Evolutionary conservation across 2,113 vertebrate genomes (phyloP).

Genomic region (Festucalex cinctus): DNA sequence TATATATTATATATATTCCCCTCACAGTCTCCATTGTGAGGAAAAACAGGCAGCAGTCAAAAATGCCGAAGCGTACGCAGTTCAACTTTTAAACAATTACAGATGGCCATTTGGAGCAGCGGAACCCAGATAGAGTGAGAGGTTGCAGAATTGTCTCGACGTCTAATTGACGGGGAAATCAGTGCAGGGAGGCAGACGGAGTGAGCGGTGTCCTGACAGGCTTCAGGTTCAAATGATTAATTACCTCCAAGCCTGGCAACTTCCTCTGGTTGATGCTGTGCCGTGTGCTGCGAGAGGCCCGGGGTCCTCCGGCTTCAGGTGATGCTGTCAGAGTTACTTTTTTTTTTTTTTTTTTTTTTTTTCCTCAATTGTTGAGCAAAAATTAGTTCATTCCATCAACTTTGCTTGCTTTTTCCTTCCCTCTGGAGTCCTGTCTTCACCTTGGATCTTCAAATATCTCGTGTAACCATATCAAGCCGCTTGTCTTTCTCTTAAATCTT

Average conservation of each 20-base stretch:
- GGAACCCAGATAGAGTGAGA: slow-evolving; percentile 63
- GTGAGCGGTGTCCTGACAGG: slow-evolving; percentile 86
- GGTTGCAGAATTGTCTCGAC: slow-evolving; percentile 62
- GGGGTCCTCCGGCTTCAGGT: slow-evolving; percentile 72
- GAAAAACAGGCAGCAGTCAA: slow-evolving; percentile 61
- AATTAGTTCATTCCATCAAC: slow-evolving; percentile 3
- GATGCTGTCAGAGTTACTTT: slow-evolving; percentile 70
- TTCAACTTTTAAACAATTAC: slow-evolving; percentile 86
- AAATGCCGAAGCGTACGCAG: slow-evolving; percentile 61
- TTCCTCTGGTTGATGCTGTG: slow-evolving; percentile 80
- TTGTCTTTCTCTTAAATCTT: background rate
- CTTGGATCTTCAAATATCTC: background rate
- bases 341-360: slow-evolving; percentile 47
- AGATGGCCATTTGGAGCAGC: slow-evolving; percentile 78
- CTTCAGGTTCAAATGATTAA: slow-evolving; percentile 91
- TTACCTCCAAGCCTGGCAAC: slow-evolving; percentile 83
- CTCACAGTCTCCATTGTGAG: slow-evolving; percentile 14
- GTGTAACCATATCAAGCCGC: background rate
- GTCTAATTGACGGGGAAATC: slow-evolving; percentile 87
- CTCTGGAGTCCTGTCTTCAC: background rate
- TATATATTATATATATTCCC: background rate
- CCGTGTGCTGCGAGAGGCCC: slow-evolving; percentile 51
- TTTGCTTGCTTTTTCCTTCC: background rate
- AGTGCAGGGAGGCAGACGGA: slow-evolving; percentile 72
- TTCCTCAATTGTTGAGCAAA: background rate